These are phyloP conservation scores for Uloborus diversus DNA, from an alignment of 1,140 invertebrate species.

Conservation along the genomic window DNA sequence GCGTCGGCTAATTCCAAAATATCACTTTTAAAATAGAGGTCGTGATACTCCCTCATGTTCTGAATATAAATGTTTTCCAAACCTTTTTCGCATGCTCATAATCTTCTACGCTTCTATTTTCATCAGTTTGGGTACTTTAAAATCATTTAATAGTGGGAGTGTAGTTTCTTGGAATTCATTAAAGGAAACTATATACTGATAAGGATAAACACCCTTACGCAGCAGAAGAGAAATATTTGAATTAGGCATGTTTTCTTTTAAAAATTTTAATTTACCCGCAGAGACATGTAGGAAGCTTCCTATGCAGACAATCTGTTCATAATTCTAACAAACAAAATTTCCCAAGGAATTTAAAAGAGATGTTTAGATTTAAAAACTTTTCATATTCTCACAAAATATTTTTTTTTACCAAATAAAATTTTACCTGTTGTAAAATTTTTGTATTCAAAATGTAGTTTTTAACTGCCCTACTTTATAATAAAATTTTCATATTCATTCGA, in stretches of 20 bases:
- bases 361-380: no score
- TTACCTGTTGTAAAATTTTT: no score
- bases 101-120: neutral
- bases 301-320: no score
- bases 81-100: neutral
- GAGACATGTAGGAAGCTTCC: no score
- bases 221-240: neutral
- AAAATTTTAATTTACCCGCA: neutral
- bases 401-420: no score
- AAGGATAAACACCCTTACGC: neutral
- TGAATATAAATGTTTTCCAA: neutral
- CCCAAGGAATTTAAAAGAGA: no score
- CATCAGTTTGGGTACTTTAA: neutral
- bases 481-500: no score
- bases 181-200: neutral
- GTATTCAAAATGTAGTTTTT: no score
- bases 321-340: no score
- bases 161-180: neutral
- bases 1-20: conserved; percentile 1
- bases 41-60: conserved; percentile 3
- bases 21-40: neutral
- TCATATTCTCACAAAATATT: no score
- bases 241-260: neutral
- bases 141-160: neutral
- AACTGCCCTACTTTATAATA: no score